phyloP scores from a whole-genome alignment of 2,797 vertebrate genomes.

The Sebastes trivittatus region DNA sequence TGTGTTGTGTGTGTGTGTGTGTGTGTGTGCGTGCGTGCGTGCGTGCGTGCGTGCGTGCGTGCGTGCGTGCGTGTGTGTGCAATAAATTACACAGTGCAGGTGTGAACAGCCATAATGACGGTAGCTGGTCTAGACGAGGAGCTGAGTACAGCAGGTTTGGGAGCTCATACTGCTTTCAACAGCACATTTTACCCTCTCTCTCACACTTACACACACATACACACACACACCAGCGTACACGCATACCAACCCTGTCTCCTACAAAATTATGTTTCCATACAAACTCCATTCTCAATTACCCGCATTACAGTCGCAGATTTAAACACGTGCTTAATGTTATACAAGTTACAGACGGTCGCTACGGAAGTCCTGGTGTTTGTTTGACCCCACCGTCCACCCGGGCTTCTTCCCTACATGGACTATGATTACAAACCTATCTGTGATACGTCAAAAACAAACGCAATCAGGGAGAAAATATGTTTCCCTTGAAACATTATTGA shows the following conservation, averaged over 20 bases:
- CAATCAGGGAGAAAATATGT: not conserved
- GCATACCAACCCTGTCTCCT: not conserved
- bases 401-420: not conserved
- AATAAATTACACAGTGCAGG: conserved; percentile 53
- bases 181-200: conserved; percentile 30
- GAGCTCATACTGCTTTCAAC: conserved; percentile 37
- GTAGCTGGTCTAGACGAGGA: conserved; percentile 47
- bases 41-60: not conserved
- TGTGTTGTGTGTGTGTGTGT: conserved; percentile 21
- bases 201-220: not conserved
- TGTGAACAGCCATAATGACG: conserved; percentile 58
- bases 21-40: conserved; percentile 7
- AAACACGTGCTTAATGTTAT: not conserved
- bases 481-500: not conserved
- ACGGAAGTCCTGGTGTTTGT: not conserved
- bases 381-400: not conserved
- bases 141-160: conserved; percentile 64
- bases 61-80: conserved; percentile 23
- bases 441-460: not conserved
- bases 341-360: not conserved
- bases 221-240: not conserved
- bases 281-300: not conserved
- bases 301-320: not conserved
- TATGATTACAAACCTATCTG: not conserved
- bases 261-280: not conserved